phyloP scores from a whole-genome alignment of 2,113 vertebrate genomes.

The Glaucomys volans region DNA sequence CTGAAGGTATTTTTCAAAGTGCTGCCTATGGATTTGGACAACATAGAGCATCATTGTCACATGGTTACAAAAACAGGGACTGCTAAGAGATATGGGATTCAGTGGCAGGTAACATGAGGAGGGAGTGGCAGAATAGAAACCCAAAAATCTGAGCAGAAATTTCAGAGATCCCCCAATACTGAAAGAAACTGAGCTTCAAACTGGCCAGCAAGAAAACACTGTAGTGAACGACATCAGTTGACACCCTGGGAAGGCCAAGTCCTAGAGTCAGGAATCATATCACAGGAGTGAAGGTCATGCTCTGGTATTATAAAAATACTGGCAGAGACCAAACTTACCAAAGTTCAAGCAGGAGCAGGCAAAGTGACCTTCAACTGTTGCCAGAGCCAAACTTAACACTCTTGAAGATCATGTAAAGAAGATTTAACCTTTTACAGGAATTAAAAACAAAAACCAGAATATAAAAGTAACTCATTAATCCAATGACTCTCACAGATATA shows the following conservation, averaged over 20 bases:
- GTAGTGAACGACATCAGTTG: accelerated
- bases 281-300: not conserved
- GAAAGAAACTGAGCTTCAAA: not conserved
- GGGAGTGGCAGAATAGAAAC: not conserved
- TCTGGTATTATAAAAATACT: not conserved
- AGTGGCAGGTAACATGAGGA: not conserved
- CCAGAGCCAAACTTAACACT: not conserved
- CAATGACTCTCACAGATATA: not conserved
- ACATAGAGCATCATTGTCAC: not conserved
- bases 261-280: not conserved
- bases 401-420: not conserved
- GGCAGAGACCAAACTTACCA: not conserved
- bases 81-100: not conserved
- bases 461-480: not conserved
- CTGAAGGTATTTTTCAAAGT: not conserved
- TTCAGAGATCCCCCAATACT: not conserved
- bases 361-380: not conserved
- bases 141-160: not conserved
- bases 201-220: not conserved
- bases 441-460: not conserved
- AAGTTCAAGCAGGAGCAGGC: too few relatives aligned
- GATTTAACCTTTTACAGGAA: too few relatives aligned
- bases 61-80: not conserved
- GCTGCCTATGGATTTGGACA: not conserved
- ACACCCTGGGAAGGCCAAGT: not conserved